phyloP scores from a whole-genome alignment of 1,140 invertebrate species.

The Bombus affinis region DNA sequence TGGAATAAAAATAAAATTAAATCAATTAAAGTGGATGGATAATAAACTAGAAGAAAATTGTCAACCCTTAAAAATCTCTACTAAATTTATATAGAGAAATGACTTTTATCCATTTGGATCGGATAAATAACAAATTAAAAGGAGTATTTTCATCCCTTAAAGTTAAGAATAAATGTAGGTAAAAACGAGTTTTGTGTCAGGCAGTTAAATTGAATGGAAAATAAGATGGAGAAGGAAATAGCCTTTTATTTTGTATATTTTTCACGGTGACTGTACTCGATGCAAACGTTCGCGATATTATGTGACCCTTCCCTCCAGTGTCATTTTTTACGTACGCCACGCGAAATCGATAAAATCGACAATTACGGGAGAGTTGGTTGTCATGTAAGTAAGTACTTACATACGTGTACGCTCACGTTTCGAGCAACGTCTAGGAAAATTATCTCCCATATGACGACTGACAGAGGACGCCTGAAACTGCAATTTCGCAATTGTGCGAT shows the following conservation, averaged over 20 bases:
- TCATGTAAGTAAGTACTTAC: constrained; percentile 2
- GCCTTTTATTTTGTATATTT: not conserved
- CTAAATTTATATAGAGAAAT: too few relatives aligned
- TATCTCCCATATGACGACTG: constrained; percentile 19
- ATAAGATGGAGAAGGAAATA: not conserved
- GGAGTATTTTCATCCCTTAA: not conserved
- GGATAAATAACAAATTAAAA: not conserved
- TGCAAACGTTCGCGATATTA: not conserved
- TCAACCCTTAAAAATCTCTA: too few relatives aligned
- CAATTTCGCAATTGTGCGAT: constrained; percentile 18
- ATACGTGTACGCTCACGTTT: constrained; percentile 1
- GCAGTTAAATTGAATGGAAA: not conserved
- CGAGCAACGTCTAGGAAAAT: constrained; percentile 27
- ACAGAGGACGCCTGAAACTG: constrained; percentile 16
- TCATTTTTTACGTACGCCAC: constrained; percentile 12
- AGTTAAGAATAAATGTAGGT: not conserved
- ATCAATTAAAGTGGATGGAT: too few relatives aligned
- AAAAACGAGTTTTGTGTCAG: too few relatives aligned
- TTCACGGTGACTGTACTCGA: not conserved
- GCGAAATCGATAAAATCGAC: constrained; percentile 20
- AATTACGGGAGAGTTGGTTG: constrained; percentile 16
- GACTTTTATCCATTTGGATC: too few relatives aligned
- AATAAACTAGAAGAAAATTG: too few relatives aligned
- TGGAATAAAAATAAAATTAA: too few relatives aligned
- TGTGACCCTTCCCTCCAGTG: not conserved